Evolutionary conservation across 2,113 vertebrate genomes (phyloP), one percentile per base, ranked within the genome.

Genomic region (Ranitomeya variabilis): DNA sequence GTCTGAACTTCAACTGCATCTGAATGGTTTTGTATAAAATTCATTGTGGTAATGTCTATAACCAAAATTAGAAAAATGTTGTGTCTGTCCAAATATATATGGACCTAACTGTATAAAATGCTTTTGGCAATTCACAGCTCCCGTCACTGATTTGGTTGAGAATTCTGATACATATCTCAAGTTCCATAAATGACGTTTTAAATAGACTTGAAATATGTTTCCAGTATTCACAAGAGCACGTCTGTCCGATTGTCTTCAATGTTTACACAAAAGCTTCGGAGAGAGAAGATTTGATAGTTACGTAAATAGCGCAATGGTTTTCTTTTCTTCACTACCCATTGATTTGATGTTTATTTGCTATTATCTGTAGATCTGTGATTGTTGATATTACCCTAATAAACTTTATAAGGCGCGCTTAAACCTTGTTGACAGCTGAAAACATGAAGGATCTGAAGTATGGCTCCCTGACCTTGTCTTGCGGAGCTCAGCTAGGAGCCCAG

Each of bases 261-360:
- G 67, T 88, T 88, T 88, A 77, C 80, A 88, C 69, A 77, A 83
- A 83, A 88, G 80, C 57, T 77, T 79, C 57, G 23, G 12, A n/a
- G 16, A 83, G 57, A 89, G 11, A 31, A 78, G 87, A 51, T 83
- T 23, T 66, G 59, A 67, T 76, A 77, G 87, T 52, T 84, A 67
- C 54, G 84, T 62, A 83, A 84, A 84, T 83, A 64, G 31, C 11
- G 19, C 79, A 83, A 62, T 83, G 59, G 18, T 54, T 88, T 45
- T 82, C 82, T 57, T 62, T 74, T 62, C 45, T 83, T 84, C 15
- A 64, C 26, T 83, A 78, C 71, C 69, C 80, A 76, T 76, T 52
- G 59, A 71, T 54, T 60, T 59, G 64, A 16, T 88, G 67, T 83
- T 66, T 80, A 83, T 83, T 67, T 59, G 26, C 45, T 83, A 23